Evolutionary conservation across 2,888 invertebrate genomes (phyloP), one percentile per base, ranked within the genome.

Genomic region (Syritta pipiens): DNA sequence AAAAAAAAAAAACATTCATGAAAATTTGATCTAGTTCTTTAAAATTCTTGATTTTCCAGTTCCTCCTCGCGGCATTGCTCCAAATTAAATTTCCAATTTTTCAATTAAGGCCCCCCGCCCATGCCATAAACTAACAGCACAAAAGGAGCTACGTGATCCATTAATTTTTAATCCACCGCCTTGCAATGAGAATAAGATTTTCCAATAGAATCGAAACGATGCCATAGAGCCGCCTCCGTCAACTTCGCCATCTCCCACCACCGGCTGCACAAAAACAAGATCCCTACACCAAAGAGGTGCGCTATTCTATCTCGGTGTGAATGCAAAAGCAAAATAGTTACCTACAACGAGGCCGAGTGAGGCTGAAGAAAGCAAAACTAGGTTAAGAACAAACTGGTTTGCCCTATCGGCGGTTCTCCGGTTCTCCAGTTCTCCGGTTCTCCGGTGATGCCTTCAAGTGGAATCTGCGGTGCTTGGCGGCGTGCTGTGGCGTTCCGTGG

Each of bases 381-480:
- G 79, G 79, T 79, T 79, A 79, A 79, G 79, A 79, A 79, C 74
- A 74, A 79, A 79, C 79, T 74, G 67, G 79, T 79, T 74, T 74
- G 67, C 67, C 74, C 79, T 79, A 74, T 74, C 55, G 35, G 30
- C 37, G 53, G 59, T 65, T n/a, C n/a, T n/a, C n/a, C n/a, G n/a
- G n/a, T n/a, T n/a, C n/a, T n/a, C n/a, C n/a, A n/a, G n/a, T n/a
- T n/a, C 59, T 65, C 65, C 44, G 28, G 37, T 49, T 63, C 57
- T 55, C 17, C 9, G 24, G 37, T 10, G 42, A 72, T 74, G 67
- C 55, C 49, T 79, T 74, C 55, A 57, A 74, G 62, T 62, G 26
- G 55, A 44, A 46, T 26, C 71, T 44, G 14, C 37, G n/a, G n/a
- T 65, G 30, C 51, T 59, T 44, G 48, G 30, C 26, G 9, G 24